Evolutionary conservation across 2,888 invertebrate genomes (phyloP).

Genomic region (Phoenoteleia sp.): DNA sequence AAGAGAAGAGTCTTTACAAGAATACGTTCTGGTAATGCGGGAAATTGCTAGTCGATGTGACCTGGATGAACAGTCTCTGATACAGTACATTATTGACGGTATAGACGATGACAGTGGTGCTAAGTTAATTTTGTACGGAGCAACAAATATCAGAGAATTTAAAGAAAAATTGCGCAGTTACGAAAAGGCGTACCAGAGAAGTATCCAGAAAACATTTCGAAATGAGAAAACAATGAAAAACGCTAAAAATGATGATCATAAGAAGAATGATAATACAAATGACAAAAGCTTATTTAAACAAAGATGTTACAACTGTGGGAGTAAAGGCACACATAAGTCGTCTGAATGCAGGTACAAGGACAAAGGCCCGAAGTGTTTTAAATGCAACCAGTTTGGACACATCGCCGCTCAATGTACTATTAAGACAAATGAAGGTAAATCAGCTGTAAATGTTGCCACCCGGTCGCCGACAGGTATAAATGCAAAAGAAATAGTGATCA

Average conservation of each 20-base stretch:
- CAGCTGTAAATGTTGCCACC: too few relatives aligned
- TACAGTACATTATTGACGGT: neutral
- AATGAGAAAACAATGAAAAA: too few relatives aligned
- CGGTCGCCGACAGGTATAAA: too few relatives aligned
- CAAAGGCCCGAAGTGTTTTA: neutral
- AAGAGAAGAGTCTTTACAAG: neutral
- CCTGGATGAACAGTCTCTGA: constrained; percentile 9
- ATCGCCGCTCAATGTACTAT: neutral
- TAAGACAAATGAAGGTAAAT: too few relatives aligned
- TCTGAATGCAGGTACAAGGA: too few relatives aligned
- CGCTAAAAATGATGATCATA: too few relatives aligned
- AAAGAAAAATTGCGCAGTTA: neutral
- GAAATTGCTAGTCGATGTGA: constrained; percentile 38
- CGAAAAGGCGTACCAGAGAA: too few relatives aligned
- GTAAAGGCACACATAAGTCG: too few relatives aligned
- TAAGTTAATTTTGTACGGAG: neutral
- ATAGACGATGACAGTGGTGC: neutral
- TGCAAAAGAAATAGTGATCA: constrained; percentile 29
- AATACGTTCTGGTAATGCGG: constrained; percentile 50
- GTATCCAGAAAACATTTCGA: too few relatives aligned
- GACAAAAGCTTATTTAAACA: too few relatives aligned
- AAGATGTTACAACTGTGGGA: too few relatives aligned
- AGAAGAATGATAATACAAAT: too few relatives aligned
- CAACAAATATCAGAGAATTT: neutral
- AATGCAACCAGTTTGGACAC: neutral